phyloP scores from a whole-genome alignment of 2,888 invertebrate genomes.

The Cryptocephalus moraei region DNA sequence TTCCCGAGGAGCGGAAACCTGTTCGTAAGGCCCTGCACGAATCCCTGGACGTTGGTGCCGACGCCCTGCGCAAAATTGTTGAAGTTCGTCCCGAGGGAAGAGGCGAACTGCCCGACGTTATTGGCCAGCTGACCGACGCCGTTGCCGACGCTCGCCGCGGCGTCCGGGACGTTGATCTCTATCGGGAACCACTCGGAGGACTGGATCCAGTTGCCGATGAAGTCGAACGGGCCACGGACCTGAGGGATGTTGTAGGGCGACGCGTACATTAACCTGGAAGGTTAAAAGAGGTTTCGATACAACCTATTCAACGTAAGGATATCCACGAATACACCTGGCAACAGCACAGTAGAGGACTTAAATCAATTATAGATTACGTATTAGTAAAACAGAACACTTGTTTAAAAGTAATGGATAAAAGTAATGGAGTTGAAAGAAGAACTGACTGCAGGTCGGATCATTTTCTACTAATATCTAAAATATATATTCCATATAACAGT shows the following conservation, averaged over 20 bases:
- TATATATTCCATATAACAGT: too few relatives aligned
- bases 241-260: neutral
- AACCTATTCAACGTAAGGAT: too few relatives aligned
- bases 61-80: conserved; percentile 18
- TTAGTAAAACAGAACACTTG: too few relatives aligned
- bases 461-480: too few relatives aligned
- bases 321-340: too few relatives aligned
- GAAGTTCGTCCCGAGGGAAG: conserved; percentile 16
- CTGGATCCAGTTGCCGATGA: conserved; percentile 41
- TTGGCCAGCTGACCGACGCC: conserved; percentile 12
- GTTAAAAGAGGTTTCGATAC: too few relatives aligned
- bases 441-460: too few relatives aligned
- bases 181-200: conserved; percentile 48
- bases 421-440: too few relatives aligned
- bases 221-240: conserved; percentile 22
- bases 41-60: conserved; percentile 17
- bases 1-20: conserved; percentile 15
- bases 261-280: neutral
- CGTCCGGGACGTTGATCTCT: conserved; percentile 53
- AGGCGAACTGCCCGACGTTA: conserved; percentile 17
- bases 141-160: conserved; percentile 32
- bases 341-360: too few relatives aligned
- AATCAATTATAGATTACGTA: too few relatives aligned
- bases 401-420: too few relatives aligned
- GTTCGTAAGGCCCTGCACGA: conserved; percentile 15